phyloP scores from a whole-genome alignment of 2,888 invertebrate genomes.

The Tipula helvola region DNA sequence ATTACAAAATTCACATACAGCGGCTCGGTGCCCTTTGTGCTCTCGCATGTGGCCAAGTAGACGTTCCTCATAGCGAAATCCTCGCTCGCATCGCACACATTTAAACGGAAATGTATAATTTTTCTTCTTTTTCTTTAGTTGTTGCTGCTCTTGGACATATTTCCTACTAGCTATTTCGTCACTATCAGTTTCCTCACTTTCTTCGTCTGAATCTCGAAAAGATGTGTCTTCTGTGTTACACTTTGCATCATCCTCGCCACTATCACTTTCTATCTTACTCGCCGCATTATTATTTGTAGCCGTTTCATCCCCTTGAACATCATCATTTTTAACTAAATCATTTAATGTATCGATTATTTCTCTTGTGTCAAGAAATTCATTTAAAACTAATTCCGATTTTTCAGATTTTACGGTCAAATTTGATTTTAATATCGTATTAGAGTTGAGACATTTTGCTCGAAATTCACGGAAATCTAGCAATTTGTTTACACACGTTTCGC shows the following conservation, averaged over 20 bases:
- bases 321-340: neutral
- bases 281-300: neutral
- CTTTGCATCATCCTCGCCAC: neutral
- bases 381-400: neutral
- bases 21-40: constrained; percentile 5
- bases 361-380: neutral
- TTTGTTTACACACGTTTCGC: neutral
- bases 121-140: neutral
- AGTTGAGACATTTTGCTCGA: neutral
- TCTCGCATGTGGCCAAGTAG: neutral
- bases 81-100: neutral
- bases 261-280: neutral
- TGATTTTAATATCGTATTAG: neutral
- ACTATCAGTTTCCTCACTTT: neutral
- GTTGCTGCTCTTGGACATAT: neutral
- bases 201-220: neutral
- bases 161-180: neutral
- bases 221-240: neutral
- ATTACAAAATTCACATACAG: constrained; percentile 5
- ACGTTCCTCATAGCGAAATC: constrained; percentile 7
- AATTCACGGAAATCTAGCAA: neutral
- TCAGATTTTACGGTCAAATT: neutral
- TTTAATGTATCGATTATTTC: neutral
- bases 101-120: neutral
- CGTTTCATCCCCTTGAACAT: neutral